phyloP scores from a whole-genome alignment of 2,888 invertebrate genomes.

The Machimus rusticus region DNA sequence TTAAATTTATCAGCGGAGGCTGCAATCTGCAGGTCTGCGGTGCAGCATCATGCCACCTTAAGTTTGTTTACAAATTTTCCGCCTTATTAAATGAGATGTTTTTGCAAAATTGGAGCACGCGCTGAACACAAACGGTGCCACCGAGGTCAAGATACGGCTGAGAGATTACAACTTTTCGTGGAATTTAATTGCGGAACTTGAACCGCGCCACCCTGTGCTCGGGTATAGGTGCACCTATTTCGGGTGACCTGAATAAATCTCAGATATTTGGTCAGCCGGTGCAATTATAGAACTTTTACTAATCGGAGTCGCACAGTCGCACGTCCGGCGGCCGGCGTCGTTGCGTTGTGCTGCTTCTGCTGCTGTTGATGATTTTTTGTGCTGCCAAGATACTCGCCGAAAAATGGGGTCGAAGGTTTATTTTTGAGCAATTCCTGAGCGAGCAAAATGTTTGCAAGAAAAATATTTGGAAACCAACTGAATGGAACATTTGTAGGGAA shows the following conservation, averaged over 20 bases:
- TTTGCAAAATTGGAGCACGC: neutral
- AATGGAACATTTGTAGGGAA: neutral
- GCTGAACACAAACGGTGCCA: neutral
- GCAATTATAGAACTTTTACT: constrained; percentile 29
- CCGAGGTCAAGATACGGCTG: neutral
- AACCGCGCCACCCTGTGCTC: neutral
- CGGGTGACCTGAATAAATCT: constrained; percentile 16
- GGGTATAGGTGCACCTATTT: neutral
- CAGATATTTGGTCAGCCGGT: constrained; percentile 21
- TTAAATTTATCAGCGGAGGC: neutral
- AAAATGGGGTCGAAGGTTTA: neutral
- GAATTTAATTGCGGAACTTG: neutral
- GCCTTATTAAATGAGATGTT: neutral
- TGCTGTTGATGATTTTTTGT: neutral
- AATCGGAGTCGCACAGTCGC: neutral
- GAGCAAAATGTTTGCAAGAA: neutral
- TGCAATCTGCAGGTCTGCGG: neutral
- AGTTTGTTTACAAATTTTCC: neutral
- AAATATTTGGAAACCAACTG: neutral
- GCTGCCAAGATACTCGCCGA: neutral
- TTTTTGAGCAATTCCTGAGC: neutral
- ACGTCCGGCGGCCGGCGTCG: neutral
- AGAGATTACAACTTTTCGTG: neutral
- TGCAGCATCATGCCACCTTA: neutral
- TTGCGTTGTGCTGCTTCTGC: neutral